phyloP scores from a whole-genome alignment of 2,888 invertebrate genomes.

The Drosophila mercatorum region DNA sequence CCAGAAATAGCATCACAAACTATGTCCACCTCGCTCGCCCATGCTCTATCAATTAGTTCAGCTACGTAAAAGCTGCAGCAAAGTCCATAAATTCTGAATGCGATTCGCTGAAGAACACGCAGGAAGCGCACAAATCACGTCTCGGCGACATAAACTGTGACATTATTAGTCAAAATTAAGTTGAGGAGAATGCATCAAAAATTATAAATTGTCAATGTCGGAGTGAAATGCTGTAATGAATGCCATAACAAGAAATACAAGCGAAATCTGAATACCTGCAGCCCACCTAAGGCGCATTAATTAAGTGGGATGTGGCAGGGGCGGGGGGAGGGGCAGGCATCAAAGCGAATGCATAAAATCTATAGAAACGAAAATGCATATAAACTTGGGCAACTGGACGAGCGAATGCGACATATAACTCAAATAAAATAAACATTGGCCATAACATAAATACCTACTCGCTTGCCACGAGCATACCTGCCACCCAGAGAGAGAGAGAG shows the following conservation, averaged over 20 bases:
- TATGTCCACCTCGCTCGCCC: background rate
- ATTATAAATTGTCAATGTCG: slow-evolving; percentile 75
- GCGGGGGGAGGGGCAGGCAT: slow-evolving; percentile 23
- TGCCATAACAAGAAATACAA: slow-evolving; percentile 52
- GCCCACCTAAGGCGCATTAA: slow-evolving; percentile 67
- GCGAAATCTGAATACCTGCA: slow-evolving; percentile 44
- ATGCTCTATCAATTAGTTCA: slow-evolving; percentile 28
- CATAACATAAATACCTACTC: slow-evolving; percentile 73
- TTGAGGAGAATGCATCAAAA: slow-evolving; percentile 42
- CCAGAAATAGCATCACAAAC: slow-evolving; percentile 8
- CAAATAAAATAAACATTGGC: slow-evolving; percentile 76
- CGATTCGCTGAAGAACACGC: slow-evolving; percentile 58
- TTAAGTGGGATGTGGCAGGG: slow-evolving; percentile 37
- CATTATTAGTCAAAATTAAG: slow-evolving; percentile 62
- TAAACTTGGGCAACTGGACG: slow-evolving; percentile 34
- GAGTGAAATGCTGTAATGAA: slow-evolving; percentile 61
- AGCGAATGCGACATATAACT: slow-evolving; percentile 64
- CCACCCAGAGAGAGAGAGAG: slow-evolving; percentile 3
- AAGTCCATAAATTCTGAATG: slow-evolving; percentile 49
- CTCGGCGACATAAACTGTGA: slow-evolving; percentile 51
- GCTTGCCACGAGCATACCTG: slow-evolving; percentile 10
- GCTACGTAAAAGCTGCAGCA: slow-evolving; percentile 11
- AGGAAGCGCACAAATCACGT: slow-evolving; percentile 66
- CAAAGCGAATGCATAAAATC: slow-evolving; percentile 57
- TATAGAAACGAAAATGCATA: slow-evolving; percentile 33